Percentiles rank a stretch among this genome's conserved stretches.
Evolutionary conservation across 2,113 vertebrate genomes (phyloP).

Genomic region (human): DNA sequence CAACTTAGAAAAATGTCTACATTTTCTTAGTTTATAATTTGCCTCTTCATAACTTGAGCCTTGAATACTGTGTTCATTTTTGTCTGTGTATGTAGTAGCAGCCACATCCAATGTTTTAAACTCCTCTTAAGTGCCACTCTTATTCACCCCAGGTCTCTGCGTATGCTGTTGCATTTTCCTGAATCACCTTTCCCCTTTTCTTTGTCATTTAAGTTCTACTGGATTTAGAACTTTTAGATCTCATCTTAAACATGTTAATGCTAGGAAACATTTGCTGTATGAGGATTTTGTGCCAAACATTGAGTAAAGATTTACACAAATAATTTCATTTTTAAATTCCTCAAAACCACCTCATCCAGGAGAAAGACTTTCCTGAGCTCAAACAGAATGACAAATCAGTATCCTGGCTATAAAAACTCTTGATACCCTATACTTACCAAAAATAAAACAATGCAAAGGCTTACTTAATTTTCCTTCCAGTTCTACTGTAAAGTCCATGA

Average conservation of each 20-base stretch:
- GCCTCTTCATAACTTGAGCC: neutral
- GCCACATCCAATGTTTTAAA: neutral
- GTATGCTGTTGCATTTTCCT: neutral
- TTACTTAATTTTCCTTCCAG: neutral
- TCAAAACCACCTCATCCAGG: neutral
- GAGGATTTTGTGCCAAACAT: neutral
- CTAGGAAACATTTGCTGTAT: neutral
- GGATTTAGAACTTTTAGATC: neutral
- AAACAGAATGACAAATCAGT: neutral
- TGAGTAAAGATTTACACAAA: neutral
- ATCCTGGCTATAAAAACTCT: neutral
- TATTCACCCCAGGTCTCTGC: neutral
- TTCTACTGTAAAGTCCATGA: neutral
- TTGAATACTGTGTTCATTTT: neutral
- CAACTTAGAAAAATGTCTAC: neutral
- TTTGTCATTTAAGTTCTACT: neutral
- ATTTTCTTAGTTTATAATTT: neutral
- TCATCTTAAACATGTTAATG: neutral
- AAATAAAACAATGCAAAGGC: neutral
- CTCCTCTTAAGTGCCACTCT: neutral
- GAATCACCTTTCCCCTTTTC: neutral
- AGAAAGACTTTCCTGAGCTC: neutral
- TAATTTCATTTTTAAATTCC: constrained; percentile 5
- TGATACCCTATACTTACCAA: neutral
- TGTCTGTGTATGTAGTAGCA: neutral